Conservation (phyloP, 2,888 invertebrate species). For the Polydrusus cervinus region DNA sequence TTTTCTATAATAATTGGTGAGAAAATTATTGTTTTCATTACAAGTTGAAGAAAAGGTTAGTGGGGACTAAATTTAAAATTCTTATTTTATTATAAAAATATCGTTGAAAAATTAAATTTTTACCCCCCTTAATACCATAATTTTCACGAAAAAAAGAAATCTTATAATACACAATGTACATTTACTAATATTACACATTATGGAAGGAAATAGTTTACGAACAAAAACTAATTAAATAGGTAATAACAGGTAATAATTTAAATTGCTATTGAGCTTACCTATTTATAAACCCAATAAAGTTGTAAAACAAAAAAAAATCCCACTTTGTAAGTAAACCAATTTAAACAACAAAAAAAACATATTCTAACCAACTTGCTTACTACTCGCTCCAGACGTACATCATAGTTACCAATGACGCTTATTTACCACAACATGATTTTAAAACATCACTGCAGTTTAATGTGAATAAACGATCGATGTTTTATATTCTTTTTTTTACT, state of each 20-base stretch:
- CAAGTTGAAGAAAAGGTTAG: too few relatives aligned
- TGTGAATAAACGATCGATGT: too few relatives aligned
- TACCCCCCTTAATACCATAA: slow-evolving; percentile 2
- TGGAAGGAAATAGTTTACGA: slow-evolving; percentile 28
- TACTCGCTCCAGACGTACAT: neutral
- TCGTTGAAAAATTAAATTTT: too few relatives aligned
- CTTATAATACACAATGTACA: slow-evolving; percentile 42
- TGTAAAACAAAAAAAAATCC: slow-evolving; percentile 9
- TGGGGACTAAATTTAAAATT: too few relatives aligned
- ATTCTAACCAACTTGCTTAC: slow-evolving; percentile 10
- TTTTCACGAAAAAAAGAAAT: slow-evolving; percentile 37
- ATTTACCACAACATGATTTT: neutral
- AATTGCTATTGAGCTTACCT: slow-evolving; percentile 12
- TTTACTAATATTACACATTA: slow-evolving; percentile 37
- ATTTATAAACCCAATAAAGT: slow-evolving; percentile 16
- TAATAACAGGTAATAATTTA: neutral
- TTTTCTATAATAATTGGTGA: too few relatives aligned
- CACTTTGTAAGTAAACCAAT: slow-evolving; percentile 2
- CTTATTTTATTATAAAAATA: too few relatives aligned
- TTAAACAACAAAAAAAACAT: slow-evolving; percentile 13
- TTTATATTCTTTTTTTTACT: too few relatives aligned
- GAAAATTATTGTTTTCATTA: too few relatives aligned
- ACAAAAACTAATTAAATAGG: slow-evolving; percentile 19
- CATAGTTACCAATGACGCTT: neutral
- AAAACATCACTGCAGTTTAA: neutral